A percentile compares a stretch with the other conserved stretches of the same genome.
These are phyloP conservation scores for Quadroppia sp. DNA, from an alignment of 2,888 invertebrate genomes.

Conservation along the genomic window DNA sequence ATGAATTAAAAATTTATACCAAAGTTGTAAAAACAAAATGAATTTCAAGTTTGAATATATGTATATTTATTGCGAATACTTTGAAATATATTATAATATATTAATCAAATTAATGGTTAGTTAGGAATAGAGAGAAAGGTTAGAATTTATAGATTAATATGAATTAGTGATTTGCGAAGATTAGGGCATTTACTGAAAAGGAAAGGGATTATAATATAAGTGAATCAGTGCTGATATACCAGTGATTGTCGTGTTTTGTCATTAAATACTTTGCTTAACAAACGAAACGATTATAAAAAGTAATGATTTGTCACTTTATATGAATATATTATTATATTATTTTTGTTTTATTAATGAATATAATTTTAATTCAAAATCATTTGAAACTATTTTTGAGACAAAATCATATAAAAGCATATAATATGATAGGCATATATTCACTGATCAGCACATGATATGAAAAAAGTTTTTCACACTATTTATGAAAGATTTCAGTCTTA, in stretches of 20 bases:
- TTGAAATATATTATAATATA: no score
- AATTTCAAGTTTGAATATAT: no score
- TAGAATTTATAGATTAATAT: no score
- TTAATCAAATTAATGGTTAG: no score
- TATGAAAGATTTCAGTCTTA: slow-evolving; percentile 10
- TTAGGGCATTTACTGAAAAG: slow-evolving; percentile 5
- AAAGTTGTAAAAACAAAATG: no score
- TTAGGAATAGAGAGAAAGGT: background rate
- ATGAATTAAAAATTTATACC: no score
- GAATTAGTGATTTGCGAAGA: background rate
- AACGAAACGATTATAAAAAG: background rate
- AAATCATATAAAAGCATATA: no score
- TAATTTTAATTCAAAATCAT: no score
- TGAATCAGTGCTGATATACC: slow-evolving; percentile 23
- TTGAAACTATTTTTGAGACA: no score
- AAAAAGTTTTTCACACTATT: background rate
- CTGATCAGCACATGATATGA: slow-evolving; percentile 11
- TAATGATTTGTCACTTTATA: slow-evolving; percentile 13
- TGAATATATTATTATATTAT: no score
- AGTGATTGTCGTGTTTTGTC: background rate
- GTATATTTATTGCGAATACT: no score
- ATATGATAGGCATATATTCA: background rate
- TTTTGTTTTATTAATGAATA: no score
- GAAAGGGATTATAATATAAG: slow-evolving; percentile 10
- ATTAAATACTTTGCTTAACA: slow-evolving; percentile 26